Evolutionary conservation across 2,797 vertebrate genomes (phyloP).

Genomic region (Anniella stebbinsi): DNA sequence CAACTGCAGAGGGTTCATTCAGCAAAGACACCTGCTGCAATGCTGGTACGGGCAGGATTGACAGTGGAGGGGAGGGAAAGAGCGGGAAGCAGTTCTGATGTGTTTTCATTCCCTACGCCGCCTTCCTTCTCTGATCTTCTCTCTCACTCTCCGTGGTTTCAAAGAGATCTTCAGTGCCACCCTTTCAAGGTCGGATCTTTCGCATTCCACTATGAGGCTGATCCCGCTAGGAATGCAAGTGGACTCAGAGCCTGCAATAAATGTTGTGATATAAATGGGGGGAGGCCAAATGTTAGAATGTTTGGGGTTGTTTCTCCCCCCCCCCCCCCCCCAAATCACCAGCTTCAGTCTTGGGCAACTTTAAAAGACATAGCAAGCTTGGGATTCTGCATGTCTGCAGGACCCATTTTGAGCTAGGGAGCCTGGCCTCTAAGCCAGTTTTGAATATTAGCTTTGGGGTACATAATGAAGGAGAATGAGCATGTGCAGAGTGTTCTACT

Average conservation of each 20-base stretch:
- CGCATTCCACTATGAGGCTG: neutral
- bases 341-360: neutral
- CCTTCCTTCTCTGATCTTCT: neutral
- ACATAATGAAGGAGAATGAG: neutral
- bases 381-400: neutral
- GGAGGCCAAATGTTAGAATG: neutral
- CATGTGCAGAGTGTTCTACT: neutral
- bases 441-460: neutral
- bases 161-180: neutral
- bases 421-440: neutral
- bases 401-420: neutral
- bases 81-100: neutral
- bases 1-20: conserved; percentile 47
- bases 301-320: neutral
- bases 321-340: no score
- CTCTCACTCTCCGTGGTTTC: neutral
- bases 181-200: conserved; percentile 12
- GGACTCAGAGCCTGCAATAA: neutral
- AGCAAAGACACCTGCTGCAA: conserved; percentile 32
- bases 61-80: neutral
- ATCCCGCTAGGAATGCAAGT: neutral
- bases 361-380: neutral
- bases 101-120: neutral
- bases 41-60: neutral
- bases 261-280: neutral